phyloP scores from a whole-genome alignment of 2,888 invertebrate species.

The Acrocyrtus sp. region DNA sequence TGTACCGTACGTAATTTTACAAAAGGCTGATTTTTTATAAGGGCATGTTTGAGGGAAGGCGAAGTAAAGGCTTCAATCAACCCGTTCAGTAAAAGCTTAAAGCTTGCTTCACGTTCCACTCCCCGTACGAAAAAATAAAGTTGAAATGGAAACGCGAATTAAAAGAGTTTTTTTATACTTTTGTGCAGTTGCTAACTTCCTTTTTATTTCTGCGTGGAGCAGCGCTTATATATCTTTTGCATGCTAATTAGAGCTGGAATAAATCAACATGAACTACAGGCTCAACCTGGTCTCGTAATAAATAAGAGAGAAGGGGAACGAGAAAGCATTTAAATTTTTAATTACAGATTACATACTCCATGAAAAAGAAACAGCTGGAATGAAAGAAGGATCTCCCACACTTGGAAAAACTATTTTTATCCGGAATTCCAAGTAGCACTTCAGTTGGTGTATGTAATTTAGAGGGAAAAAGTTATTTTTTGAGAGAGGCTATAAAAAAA shows the following conservation, averaged over 20 bases:
- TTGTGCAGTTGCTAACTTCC: not conserved
- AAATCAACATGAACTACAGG: not conserved
- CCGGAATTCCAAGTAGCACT: too few species aligned
- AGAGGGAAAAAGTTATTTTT: too few species aligned
- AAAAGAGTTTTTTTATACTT: not conserved
- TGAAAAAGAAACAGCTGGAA: not conserved
- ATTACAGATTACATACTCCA: slow-evolving; percentile 24
- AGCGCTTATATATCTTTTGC: slow-evolving; percentile 5
- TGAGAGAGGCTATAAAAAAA: too few species aligned
- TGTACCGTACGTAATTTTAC: not conserved
- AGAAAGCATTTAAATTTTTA: slow-evolving; percentile 37
- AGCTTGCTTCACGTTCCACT: not conserved
- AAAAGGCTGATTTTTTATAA: not conserved
- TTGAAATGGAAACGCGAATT: not conserved
- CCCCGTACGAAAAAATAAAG: too few species aligned
- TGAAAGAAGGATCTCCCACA: not conserved
- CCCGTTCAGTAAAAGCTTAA: not conserved
- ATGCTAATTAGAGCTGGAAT: slow-evolving; percentile 23
- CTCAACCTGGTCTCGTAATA: not conserved
- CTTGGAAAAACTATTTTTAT: not conserved
- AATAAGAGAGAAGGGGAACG: not conserved
- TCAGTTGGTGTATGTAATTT: too few species aligned
- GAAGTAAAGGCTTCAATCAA: not conserved
- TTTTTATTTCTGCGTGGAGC: not conserved
- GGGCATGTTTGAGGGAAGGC: not conserved